These are phyloP conservation scores for Pristionchus arcanus DNA, from an alignment of 2,888 invertebrate species.

Conservation along the genomic window DNA sequence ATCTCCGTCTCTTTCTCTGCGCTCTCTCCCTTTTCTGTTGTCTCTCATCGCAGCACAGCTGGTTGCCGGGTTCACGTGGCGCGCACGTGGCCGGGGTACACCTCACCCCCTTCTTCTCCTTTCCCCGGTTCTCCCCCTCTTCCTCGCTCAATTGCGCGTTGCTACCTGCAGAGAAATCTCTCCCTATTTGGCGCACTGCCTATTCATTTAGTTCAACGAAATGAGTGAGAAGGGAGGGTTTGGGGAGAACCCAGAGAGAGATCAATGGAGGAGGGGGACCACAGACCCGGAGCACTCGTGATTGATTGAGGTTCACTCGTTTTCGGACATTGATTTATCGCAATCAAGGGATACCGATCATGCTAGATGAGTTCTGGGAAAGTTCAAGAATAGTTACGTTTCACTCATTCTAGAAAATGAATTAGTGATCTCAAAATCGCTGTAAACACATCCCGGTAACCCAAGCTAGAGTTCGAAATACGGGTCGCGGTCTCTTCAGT, in stretches of 20 bases:
- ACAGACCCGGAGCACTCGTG: no score
- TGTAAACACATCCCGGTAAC: no score
- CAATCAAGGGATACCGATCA: not conserved
- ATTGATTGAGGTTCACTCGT: no score
- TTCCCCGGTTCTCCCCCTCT: not conserved
- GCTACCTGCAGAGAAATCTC: not conserved
- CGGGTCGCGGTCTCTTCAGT: no score
- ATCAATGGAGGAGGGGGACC: not conserved
- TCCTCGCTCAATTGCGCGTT: not conserved
- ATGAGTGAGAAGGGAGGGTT: not conserved
- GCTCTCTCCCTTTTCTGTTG: not conserved
- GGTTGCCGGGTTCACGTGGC: not conserved
- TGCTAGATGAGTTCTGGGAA: not conserved
- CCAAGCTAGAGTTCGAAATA: no score
- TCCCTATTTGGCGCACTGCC: not conserved
- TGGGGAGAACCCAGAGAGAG: not conserved
- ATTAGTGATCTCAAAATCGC: no score
- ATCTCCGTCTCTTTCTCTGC: not conserved
- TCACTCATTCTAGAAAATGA: no score
- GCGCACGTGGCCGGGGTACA: not conserved
- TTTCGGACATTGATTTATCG: no score
- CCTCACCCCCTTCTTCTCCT: not conserved
- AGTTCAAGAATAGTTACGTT: not conserved
- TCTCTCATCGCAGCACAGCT: not conserved
- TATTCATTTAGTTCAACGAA: slow-evolving; percentile 17